Evolutionary conservation across 53 echinoderm and acorn worm species (phyloP).

Genomic region (Echinometra lucunter): DNA sequence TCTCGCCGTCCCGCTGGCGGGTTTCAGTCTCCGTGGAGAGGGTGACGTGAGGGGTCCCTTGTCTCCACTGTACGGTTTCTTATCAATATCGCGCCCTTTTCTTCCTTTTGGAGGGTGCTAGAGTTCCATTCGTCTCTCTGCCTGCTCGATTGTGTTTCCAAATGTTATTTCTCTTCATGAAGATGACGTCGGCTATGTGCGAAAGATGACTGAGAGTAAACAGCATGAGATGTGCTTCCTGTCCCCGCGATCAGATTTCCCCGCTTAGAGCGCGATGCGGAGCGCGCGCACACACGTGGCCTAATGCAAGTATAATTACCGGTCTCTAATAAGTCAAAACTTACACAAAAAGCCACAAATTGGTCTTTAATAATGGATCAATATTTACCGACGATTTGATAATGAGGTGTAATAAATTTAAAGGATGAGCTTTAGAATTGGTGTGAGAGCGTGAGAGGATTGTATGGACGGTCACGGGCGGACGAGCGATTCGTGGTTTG

Average conservation of each 20-base stretch:
- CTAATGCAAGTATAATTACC: conserved; percentile 73
- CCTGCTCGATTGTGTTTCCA: conserved; percentile 68
- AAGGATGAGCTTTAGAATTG: conserved; percentile 64
- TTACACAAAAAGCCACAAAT: conserved; percentile 63
- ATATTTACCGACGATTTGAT: conserved; percentile 73
- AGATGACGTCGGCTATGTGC: conserved; percentile 62
- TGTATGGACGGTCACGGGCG: conserved; percentile 65
- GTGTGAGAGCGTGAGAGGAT: conserved; percentile 66
- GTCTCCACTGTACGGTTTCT: conserved; percentile 9
- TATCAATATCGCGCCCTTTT: conserved; percentile 68
- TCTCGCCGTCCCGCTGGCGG: conserved; percentile 65
- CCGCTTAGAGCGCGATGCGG: conserved; percentile 46
- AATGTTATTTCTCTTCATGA: conserved; percentile 68
- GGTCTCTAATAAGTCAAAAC: conserved; percentile 53
- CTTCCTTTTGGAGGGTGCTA: conserved; percentile 59
- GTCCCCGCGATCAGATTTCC: conserved; percentile 56
- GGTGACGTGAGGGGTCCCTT: conserved; percentile 54
- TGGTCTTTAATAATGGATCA: conserved; percentile 75
- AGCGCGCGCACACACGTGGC: conserved; percentile 66
- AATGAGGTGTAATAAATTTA: conserved; percentile 74
- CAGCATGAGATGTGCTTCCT: conserved; percentile 65
- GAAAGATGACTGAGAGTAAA: conserved; percentile 67
- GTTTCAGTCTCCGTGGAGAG: conserved; percentile 51
- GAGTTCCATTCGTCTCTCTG: conserved; percentile 55
- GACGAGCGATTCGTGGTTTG: background rate